phyloP scores from a whole-genome alignment of 2,888 invertebrate species.

The Sesamia inferens region DNA sequence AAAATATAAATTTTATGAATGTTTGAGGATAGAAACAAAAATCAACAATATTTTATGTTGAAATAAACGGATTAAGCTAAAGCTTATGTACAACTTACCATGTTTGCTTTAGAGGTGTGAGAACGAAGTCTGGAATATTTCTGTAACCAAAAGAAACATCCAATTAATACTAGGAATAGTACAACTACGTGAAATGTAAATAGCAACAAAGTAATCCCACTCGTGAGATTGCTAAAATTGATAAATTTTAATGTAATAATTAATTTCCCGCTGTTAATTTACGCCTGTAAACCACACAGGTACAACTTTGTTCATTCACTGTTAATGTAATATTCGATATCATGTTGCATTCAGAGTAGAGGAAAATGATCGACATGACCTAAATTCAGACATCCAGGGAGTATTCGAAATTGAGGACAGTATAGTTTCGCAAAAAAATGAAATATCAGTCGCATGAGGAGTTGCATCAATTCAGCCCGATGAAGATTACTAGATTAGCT shows the following conservation, averaged over 20 bases:
- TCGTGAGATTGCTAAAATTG: conserved; percentile 1
- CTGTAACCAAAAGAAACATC: conserved; percentile 64
- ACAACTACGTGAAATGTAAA: background rate
- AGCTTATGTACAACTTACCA: conserved; percentile 63
- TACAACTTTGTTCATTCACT: conserved; percentile 41
- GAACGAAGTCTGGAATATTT: conserved; percentile 50
- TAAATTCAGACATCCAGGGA: conserved; percentile 68
- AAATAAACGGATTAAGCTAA: background rate
- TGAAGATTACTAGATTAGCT: conserved; percentile 54
- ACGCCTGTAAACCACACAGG: conserved; percentile 14
- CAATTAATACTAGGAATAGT: conserved; percentile 33
- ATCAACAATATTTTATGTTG: background rate
- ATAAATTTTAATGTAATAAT: conserved; percentile 37
- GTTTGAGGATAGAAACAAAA: background rate
- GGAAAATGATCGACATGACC: conserved; percentile 78
- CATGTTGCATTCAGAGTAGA: conserved; percentile 64
- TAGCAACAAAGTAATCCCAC: conserved; percentile 5
- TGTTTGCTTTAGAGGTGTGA: conserved; percentile 55
- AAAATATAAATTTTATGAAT: conserved; percentile 6
- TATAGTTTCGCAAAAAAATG: conserved; percentile 41
- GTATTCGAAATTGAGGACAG: conserved; percentile 22
- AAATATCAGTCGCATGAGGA: conserved; percentile 44
- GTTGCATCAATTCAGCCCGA: conserved; percentile 47
- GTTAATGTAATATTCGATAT: conserved; percentile 74
- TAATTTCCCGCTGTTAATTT: conserved; percentile 33